A percentile compares a stretch with the other conserved stretches of the same genome.
These are phyloP conservation scores for Mastomys coucha DNA, from an alignment of 2,113 vertebrate genomes.

Conservation along the genomic window DNA sequence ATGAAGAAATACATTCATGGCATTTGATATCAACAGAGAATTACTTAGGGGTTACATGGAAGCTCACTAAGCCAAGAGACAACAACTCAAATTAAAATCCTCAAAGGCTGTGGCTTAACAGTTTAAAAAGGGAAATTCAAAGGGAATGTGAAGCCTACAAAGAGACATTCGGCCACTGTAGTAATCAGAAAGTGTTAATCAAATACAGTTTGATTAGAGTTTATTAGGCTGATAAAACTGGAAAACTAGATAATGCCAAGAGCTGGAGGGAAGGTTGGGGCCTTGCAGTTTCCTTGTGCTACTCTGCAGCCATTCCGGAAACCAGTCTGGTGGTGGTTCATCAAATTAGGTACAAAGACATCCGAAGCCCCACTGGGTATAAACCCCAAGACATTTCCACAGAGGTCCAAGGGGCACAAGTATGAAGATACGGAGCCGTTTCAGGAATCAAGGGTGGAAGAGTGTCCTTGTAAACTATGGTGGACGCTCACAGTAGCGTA, in stretches of 20 bases:
- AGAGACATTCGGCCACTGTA: conserved; percentile 43
- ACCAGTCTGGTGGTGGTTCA: not conserved
- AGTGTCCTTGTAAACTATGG: not conserved
- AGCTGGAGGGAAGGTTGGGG: not conserved
- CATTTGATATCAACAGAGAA: conserved; percentile 33
- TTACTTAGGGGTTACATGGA: conserved; percentile 44
- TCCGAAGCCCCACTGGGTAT: not conserved
- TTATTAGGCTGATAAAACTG: conserved; percentile 32
- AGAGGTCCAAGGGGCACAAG: not conserved
- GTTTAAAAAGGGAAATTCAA: conserved; percentile 52
- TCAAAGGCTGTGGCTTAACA: conserved; percentile 31
- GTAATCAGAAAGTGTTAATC: conserved; percentile 58
- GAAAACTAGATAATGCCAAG: conserved; percentile 44
- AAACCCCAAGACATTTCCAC: not conserved
- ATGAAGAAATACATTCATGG: conserved; percentile 16
- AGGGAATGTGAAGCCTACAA: conserved; percentile 32
- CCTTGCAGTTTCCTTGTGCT: not conserved
- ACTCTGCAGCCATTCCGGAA: not conserved
- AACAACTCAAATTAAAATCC: conserved; percentile 39
- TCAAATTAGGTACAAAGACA: not conserved
- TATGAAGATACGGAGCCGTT: not conserved
- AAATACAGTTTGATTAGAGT: not conserved
- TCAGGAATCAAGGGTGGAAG: not conserved
- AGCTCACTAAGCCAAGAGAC: conserved; percentile 20
- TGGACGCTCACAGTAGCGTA: accelerated